Base-by-base conservation (phyloP, 2,888 invertebrate genomes). In the Acholoe squamosa region DNA sequence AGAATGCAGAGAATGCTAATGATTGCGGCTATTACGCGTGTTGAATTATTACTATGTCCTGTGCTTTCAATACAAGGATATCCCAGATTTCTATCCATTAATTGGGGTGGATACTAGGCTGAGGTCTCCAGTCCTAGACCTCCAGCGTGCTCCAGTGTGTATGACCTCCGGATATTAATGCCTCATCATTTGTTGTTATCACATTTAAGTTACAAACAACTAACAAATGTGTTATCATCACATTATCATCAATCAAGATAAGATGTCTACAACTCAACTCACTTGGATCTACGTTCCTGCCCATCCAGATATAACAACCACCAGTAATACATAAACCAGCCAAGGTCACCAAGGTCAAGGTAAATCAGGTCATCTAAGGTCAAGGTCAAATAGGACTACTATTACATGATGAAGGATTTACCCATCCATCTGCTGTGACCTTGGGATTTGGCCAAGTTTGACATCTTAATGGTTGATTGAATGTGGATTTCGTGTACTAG, bases 111-210 rank as follows among this genome's bases (percentile, higher is more conserved):
- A 28, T 19, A 28, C 25, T 14, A 10, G 25, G 7, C n/a, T 76
- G 25, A 76, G 31, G 28, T n/a, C 5, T 61, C 22, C n/a, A 61
- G 22, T 61, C n/a, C 22, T 61, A 61, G 1, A 3, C n/a, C 61
- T n/a, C 61, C 61, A 3, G 61, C 19, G 12, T 61, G 61, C 61
- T 61, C 61, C 61, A 7, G 61, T 61, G 61, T 61, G 61, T 43
- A 61, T 19, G 61, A n/a, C 61, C 61, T 61, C 61, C 14, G 61
- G 61, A 61, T 61, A 61, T 61, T 61, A 61, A 3, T 19, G 61
- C 61, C n/a, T 61, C 61, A 61, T 61, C 61, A 61, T 61, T n/a
- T n/a, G n/a, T n/a, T 28, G 28, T 71, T 61, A 61, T 61, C 43
- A 43, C 43, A 43, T 61, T 61, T 61, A 5, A 12, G 19, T 25